Evolutionary conservation across 2,888 invertebrate species (phyloP).

Genomic region (Odontomyia ornata): DNA sequence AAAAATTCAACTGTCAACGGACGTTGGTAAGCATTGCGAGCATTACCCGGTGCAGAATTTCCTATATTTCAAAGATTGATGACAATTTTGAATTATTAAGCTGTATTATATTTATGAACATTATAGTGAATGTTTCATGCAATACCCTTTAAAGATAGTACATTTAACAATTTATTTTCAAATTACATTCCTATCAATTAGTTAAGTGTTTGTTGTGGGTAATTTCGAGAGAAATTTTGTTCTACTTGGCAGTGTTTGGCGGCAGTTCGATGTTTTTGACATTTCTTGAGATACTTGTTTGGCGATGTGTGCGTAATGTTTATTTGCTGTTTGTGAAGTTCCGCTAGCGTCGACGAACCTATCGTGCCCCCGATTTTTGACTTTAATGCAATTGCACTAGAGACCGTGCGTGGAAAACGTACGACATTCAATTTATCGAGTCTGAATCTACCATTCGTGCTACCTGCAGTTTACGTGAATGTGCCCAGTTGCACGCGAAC

Average conservation of each 20-base stretch:
- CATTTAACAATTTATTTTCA: too few relatives aligned
- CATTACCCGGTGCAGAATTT: conserved; percentile 10
- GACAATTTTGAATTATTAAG: too few relatives aligned
- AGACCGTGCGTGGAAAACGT: neutral
- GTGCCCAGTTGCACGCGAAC: neutral
- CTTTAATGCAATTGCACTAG: neutral
- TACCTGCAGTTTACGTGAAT: neutral
- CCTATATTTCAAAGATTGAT: neutral
- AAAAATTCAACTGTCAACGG: conserved; percentile 45
- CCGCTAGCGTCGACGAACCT: neutral
- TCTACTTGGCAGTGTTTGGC: too few relatives aligned
- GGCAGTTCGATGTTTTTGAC: conserved; percentile 1
- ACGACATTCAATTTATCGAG: neutral
- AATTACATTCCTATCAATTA: too few relatives aligned
- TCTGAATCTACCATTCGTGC: neutral
- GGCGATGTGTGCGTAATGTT: conserved; percentile 21
- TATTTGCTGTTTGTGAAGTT: conserved; percentile 9
- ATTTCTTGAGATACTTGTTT: neutral
- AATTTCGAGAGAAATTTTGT: too few relatives aligned
- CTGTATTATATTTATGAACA: too few relatives aligned
- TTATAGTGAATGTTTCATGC: too few relatives aligned
- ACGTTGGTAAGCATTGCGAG: neutral
- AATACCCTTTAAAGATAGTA: too few relatives aligned
- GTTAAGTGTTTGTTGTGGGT: too few relatives aligned
- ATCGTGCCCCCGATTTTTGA: neutral